Evolutionary conservation across 2,113 vertebrate genomes (phyloP).

Genomic region (Paralichthys olivaceus): DNA sequence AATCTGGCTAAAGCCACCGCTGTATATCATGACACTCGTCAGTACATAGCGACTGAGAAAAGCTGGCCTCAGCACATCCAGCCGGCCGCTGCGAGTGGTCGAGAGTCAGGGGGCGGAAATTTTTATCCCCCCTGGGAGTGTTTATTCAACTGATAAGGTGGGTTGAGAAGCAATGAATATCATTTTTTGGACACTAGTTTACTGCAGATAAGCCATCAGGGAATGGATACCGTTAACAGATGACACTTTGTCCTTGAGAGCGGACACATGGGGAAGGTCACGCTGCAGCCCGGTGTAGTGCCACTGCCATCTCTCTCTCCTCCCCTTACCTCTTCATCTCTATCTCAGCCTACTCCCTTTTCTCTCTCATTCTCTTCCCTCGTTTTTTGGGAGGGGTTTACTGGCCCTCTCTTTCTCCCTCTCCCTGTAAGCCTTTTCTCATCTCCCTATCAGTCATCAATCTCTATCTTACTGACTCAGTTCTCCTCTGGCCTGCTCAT

Average conservation of each 20-base stretch:
- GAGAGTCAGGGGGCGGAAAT: constrained; percentile 40
- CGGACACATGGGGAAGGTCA: constrained; percentile 64
- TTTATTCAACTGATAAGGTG: constrained; percentile 92
- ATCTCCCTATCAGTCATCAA: constrained; percentile 78
- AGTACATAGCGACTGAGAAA: constrained; percentile 79
- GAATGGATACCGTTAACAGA: constrained; percentile 66
- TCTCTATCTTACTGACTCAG: constrained; percentile 75
- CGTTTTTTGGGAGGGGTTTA: constrained; percentile 19
- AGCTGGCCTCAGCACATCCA: constrained; percentile 80
- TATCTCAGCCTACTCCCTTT: constrained; percentile 42
- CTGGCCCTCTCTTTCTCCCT: constrained; percentile 1
- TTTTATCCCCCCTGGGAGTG: constrained; percentile 77
- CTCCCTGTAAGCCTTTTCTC: constrained; percentile 65
- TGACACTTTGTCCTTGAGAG: constrained; percentile 76
- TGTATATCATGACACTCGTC: constrained; percentile 73
- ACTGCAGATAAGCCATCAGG: constrained; percentile 76
- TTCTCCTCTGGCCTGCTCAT: constrained; percentile 72
- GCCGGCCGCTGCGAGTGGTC: constrained; percentile 58
- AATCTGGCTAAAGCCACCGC: neutral
- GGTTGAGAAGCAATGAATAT: constrained; percentile 94
- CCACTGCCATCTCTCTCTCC: constrained; percentile 50
- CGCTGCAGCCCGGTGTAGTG: constrained; percentile 34
- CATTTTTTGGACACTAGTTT: constrained; percentile 82
- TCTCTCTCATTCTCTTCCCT: constrained; percentile 22
- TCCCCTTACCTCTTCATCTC: constrained; percentile 61